Base-by-base conservation (phyloP, 2,888 invertebrate species). In the Eutolmus rufibarbis region DNA sequence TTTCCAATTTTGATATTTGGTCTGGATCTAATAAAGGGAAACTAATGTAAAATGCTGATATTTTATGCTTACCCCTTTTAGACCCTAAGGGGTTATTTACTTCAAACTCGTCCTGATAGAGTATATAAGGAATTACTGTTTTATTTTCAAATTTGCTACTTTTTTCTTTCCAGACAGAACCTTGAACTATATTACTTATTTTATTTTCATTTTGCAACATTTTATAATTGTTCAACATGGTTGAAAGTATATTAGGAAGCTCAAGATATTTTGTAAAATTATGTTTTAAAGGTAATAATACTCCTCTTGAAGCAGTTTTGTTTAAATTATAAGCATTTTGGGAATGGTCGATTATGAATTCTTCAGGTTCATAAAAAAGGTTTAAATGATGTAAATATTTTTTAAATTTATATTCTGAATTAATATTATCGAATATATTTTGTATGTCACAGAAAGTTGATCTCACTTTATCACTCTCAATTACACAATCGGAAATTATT, bases 81-180 rank as follows among this genome's bases (percentile, higher is more conserved):
- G 88, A 84, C 19, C 86, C 88, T n/a, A 88, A 43, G 0, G 84
- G 78, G 31, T 88, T 88, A 81, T 86, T 87, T 1, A 87, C 14
- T 77, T 88, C 88, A 19, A 88, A 78, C 51, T 88, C 86, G 43
- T 87, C 88, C 34, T 87, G 88, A 76, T 88, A 88, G 34, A 86
- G 34, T 14, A 87, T 87, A 84, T 87, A 87, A 5, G 88, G 86
- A 56, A 81, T 76, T 31, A 82, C 40, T 31, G 28, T 76, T 86
- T 88, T 88, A n/a, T 57, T 51, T 46, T 31, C 40, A 43, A 40
- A 78, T 16, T 43, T 78, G 5, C 14, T 28, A 16, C 14, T 51
- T 81, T 87, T 88, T 14, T 74, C 57, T 81, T 88, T 66, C 88
- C 87, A 87, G 0, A 57, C 40, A 14, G 19, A 31, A 28, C 86